These are phyloP conservation scores for Perognathus longimembris DNA, from an alignment of 2,113 vertebrate genomes.

Conservation along the genomic window DNA sequence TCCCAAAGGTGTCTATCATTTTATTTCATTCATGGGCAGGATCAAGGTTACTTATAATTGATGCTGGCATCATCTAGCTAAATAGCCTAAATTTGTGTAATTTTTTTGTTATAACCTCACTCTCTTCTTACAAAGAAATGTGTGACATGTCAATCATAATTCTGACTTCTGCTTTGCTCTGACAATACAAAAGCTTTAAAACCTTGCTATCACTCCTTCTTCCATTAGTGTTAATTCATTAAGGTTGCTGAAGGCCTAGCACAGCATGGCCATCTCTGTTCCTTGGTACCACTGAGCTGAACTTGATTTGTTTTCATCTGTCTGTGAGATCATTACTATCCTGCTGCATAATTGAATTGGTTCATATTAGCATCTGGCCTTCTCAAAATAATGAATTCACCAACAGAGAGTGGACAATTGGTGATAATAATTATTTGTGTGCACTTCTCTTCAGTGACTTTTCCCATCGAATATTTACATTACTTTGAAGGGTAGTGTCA, in stretches of 20 bases:
- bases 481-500: not conserved
- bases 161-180: conserved; percentile 42
- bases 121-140: conserved; percentile 50
- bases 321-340: conserved; percentile 69
- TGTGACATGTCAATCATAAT: conserved; percentile 7
- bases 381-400: conserved; percentile 74
- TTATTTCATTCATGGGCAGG: not conserved
- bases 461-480: conserved; percentile 72
- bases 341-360: conserved; percentile 75
- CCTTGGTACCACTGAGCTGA: conserved; percentile 48
- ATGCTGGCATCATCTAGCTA: not conserved
- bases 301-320: conserved; percentile 71
- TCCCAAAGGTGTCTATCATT: not conserved
- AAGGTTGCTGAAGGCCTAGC: conserved; percentile 39
- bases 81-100: not conserved
- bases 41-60: not conserved
- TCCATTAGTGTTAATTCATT: conserved; percentile 42
- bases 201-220: conserved; percentile 46
- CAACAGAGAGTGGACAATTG: conserved; percentile 74
- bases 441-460: conserved; percentile 60
- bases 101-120: not conserved
- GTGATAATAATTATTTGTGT: conserved; percentile 73
- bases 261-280: conserved; percentile 44
- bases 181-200: conserved; percentile 64
- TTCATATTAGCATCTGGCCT: conserved; percentile 77